phyloP scores from a whole-genome alignment of 2,113 vertebrate genomes.

The Oryzias melastigma region DNA sequence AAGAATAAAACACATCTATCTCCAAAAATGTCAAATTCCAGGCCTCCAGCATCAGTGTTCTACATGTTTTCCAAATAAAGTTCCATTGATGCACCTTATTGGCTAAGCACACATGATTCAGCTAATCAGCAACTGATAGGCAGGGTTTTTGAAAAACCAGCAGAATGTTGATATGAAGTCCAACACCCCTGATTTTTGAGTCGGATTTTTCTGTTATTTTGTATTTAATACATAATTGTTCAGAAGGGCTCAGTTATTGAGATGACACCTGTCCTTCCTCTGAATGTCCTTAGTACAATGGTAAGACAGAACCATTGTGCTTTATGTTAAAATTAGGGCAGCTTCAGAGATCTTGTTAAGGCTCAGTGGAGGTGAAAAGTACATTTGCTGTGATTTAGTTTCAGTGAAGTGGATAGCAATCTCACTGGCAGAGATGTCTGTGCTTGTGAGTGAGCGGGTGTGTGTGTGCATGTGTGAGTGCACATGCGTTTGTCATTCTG shows the following conservation, averaged over 20 bases:
- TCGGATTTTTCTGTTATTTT: too few relatives aligned
- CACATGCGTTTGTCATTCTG: constrained; percentile 3
- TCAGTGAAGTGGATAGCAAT: constrained; percentile 51
- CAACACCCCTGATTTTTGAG: too few relatives aligned
- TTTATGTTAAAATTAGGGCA: constrained; percentile 38
- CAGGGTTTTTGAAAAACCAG: too few relatives aligned
- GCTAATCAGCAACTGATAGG: too few relatives aligned
- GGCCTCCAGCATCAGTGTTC: too few relatives aligned
- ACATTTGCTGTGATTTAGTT: constrained; percentile 67
- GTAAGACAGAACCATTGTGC: constrained; percentile 53
- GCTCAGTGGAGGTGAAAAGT: constrained; percentile 51
- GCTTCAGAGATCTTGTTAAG: constrained; percentile 60
- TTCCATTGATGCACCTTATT: too few relatives aligned
- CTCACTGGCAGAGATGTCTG: constrained; percentile 34
- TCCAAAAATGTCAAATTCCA: too few relatives aligned
- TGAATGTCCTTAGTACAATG: constrained; percentile 54
- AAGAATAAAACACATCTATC: too few relatives aligned
- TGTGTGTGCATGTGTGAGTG: constrained; percentile 1
- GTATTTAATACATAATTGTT: too few relatives aligned
- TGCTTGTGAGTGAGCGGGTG: constrained; percentile 6
- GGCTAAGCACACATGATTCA: too few relatives aligned
- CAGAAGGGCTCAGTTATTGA: not conserved
- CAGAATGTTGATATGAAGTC: too few relatives aligned
- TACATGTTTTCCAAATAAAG: too few relatives aligned
- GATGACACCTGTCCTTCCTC: constrained; percentile 40